These are phyloP conservation scores for Eremophila alpestris DNA, from an alignment of 2,797 vertebrate genomes.

Conservation along the genomic window DNA sequence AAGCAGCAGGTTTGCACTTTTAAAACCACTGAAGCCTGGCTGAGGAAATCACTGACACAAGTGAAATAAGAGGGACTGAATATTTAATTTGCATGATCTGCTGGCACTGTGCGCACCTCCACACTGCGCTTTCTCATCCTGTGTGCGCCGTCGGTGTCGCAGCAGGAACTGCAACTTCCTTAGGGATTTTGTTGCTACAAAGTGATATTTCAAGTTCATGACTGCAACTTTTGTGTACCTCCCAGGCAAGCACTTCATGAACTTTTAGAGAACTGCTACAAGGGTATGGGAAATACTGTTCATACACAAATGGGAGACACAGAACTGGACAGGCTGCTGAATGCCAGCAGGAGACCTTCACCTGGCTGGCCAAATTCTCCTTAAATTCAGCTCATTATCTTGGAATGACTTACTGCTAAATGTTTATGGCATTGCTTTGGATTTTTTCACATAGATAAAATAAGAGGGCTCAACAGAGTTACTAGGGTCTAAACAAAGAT, in stretches of 20 bases:
- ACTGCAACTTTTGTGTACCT: background rate
- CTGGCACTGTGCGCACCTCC: background rate
- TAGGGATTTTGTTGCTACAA: background rate
- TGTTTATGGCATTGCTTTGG: background rate
- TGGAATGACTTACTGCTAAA: background rate
- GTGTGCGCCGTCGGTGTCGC: rapidly evolving
- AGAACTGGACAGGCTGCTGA: background rate
- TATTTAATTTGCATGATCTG: conserved; percentile 36
- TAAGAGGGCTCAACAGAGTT: background rate
- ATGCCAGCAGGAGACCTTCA: background rate
- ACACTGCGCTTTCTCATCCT: background rate
- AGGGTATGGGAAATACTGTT: background rate
- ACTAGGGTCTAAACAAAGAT: background rate
- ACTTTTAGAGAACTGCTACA: background rate
- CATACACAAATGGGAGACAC: background rate
- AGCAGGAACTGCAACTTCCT: rapidly evolving
- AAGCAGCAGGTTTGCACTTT: conserved; percentile 60
- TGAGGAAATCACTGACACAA: conserved; percentile 64
- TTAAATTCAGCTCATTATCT: background rate
- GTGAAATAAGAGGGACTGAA: conserved; percentile 39
- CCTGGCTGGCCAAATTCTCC: background rate
- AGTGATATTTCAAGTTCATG: background rate
- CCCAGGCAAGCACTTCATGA: background rate
- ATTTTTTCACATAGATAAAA: background rate
- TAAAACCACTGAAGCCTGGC: conserved; percentile 56